Evolutionary conservation across 1,140 invertebrate genomes (phyloP).

Genomic region (Arion vulgaris): DNA sequence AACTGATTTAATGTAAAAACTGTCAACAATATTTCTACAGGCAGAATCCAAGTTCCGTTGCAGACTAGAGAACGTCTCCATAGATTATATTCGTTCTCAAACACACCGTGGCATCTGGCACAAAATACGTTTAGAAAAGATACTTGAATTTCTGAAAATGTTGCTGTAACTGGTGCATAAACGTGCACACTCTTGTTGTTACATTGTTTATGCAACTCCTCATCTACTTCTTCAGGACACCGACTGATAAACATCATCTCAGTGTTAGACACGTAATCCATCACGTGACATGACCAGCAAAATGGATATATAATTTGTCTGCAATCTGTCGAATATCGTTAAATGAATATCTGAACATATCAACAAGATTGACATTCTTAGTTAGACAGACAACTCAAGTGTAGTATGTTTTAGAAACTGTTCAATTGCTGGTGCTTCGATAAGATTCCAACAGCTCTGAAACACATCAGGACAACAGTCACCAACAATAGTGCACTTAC

Average conservation of each 20-base stretch:
- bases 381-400: not conserved
- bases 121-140: not conserved
- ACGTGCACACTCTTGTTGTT: not conserved
- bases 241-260: not conserved
- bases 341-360: not conserved
- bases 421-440: not conserved
- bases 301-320: not conserved
- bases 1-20: not conserved
- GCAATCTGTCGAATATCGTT: not conserved
- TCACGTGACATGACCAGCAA: not conserved
- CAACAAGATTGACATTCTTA: not conserved
- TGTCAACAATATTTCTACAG: not conserved
- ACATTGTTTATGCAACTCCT: not conserved
- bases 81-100: not conserved
- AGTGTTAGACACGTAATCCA: not conserved
- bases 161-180: not conserved
- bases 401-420: not conserved
- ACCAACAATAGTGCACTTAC: not conserved
- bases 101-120: not conserved
- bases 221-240: not conserved
- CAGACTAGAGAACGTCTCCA: not conserved
- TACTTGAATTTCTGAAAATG: not conserved
- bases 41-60: not conserved
- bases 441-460: not conserved
- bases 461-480: constrained; percentile 1